A percentile compares a stretch with the other conserved stretches of the same genome.
phyloP scores from a whole-genome alignment of 2,888 invertebrate species.

The Pachycephus smyrnensis region DNA sequence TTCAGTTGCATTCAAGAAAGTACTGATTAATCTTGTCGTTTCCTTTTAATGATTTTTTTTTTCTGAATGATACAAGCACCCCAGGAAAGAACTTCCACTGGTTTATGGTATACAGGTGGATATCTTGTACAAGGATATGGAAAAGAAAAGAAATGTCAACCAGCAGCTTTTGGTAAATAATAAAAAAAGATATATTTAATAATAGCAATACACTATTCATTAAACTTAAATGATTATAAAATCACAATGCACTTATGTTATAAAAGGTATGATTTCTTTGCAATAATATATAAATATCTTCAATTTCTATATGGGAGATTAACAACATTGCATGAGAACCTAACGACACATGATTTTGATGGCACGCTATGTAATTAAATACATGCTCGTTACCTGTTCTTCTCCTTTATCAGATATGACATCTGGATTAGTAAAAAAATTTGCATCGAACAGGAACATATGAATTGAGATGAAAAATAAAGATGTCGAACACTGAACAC shows the following conservation, averaged over 20 bases:
- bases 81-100: neutral
- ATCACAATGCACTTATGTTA: neutral
- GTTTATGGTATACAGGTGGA: neutral
- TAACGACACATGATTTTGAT: neutral
- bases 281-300: neutral
- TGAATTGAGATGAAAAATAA: neutral
- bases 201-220: neutral
- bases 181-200: neutral
- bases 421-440: neutral
- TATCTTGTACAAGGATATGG: neutral
- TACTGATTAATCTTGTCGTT: no score
- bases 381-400: neutral
- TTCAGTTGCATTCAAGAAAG: no score
- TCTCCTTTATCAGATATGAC: neutral
- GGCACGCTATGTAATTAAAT: neutral
- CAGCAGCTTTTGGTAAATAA: neutral
- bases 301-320: neutral
- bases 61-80: no score
- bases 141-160: neutral
- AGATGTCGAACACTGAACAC: neutral
- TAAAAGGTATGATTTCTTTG: neutral
- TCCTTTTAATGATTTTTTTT: no score
- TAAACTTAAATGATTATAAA: neutral
- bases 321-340: neutral
- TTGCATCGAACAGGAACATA: neutral